Evolutionary conservation across 2,113 vertebrate genomes (phyloP).

Genomic region (Chunga burmeisteri): DNA sequence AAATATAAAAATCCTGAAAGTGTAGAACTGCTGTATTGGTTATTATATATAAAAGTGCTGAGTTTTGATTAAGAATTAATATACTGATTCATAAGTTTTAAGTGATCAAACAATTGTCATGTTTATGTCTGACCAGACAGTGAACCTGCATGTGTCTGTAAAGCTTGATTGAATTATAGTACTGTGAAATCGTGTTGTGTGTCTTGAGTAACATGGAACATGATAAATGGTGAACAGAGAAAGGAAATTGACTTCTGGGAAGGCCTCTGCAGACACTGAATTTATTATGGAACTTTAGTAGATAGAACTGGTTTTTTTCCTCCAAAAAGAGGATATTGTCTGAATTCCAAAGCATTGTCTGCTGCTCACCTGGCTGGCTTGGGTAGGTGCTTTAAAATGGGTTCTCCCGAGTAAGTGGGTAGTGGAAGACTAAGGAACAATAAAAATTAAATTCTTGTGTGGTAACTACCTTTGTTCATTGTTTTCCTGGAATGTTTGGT

Average conservation of each 20-base stretch:
- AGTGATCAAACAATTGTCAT: background rate
- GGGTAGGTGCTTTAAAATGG: background rate
- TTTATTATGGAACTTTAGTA: background rate
- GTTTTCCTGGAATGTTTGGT: background rate
- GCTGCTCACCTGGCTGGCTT: background rate
- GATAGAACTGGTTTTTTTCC: background rate
- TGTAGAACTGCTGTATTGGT: background rate
- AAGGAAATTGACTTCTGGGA: background rate
- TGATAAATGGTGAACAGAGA: background rate
- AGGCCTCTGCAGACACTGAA: background rate
- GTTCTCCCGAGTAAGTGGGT: background rate
- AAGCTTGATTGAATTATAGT: background rate
- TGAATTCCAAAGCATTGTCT: background rate
- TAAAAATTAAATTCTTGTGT: background rate
- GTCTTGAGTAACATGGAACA: background rate
- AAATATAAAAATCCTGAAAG: background rate
- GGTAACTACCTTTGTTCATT: background rate
- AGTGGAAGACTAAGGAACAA: background rate
- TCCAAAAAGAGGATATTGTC: background rate
- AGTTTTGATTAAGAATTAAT: background rate
- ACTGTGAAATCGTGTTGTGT: background rate
- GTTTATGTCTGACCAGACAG: background rate
- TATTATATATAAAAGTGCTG: background rate
- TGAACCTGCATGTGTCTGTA: background rate
- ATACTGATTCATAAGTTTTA: background rate